phyloP scores from a whole-genome alignment of 1,140 invertebrate species.

The Elymnias hypermnestra region DNA sequence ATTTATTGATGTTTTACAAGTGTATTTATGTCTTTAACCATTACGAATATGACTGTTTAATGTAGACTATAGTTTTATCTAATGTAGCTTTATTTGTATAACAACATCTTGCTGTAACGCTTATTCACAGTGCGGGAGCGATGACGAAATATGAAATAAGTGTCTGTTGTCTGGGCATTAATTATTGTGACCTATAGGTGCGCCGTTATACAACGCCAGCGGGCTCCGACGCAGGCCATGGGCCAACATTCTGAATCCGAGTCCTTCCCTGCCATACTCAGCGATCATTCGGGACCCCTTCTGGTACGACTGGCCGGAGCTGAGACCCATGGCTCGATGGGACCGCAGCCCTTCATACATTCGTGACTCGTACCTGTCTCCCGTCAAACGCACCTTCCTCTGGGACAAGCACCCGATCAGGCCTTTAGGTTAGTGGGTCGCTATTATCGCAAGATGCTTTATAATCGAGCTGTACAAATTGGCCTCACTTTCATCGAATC shows the following conservation, averaged over 20 bases:
- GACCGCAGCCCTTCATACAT: conserved; percentile 85
- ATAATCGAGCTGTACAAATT: conserved; percentile 47
- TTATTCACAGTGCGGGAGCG: conserved; percentile 38
- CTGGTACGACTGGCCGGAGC: conserved; percentile 89
- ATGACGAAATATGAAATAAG: conserved; percentile 25
- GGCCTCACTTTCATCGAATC: conserved; percentile 32
- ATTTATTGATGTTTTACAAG: not conserved
- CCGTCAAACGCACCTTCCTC: conserved; percentile 90
- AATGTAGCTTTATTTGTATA: conserved; percentile 11
- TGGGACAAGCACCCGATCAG: conserved; percentile 92
- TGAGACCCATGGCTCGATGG: conserved; percentile 82
- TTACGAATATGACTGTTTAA: not conserved
- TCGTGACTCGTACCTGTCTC: conserved; percentile 90
- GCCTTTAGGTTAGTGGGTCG: conserved; percentile 81
- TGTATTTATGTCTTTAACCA: not conserved
- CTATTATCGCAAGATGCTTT: conserved; percentile 45
- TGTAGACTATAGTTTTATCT: not conserved
- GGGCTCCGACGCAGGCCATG: conserved; percentile 80
- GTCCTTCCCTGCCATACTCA: conserved; percentile 84
- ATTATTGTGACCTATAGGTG: conserved; percentile 75
- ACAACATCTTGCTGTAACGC: conserved; percentile 26
- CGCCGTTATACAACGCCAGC: conserved; percentile 82
- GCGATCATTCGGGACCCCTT: conserved; percentile 89
- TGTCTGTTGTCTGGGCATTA: conserved; percentile 50
- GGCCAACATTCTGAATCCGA: conserved; percentile 86